Evolutionary conservation across 2,888 invertebrate genomes (phyloP).

Genomic region (Branchellion lobata): DNA sequence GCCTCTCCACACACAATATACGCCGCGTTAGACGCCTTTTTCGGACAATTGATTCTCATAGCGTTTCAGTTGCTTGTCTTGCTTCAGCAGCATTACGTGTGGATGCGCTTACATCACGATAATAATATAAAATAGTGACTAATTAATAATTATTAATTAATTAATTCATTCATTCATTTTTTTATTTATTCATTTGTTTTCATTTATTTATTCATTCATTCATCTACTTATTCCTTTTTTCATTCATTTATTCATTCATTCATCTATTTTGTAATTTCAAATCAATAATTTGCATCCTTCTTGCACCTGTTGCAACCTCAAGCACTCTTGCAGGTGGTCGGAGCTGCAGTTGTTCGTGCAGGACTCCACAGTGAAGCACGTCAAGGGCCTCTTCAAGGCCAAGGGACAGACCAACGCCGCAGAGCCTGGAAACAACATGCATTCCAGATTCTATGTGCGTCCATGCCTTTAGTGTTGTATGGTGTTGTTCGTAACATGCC

Average conservation of each 20-base stretch:
- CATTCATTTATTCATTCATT: too few species aligned
- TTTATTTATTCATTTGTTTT: too few species aligned
- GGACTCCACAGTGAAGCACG: conserved; percentile 74
- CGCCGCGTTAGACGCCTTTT: conserved; percentile 58
- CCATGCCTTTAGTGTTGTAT: too few species aligned
- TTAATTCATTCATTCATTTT: too few species aligned
- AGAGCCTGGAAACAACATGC: conserved; percentile 78
- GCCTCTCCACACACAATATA: conserved; percentile 47
- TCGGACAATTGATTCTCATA: background rate
- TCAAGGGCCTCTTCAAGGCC: conserved; percentile 74
- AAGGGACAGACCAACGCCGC: conserved; percentile 80
- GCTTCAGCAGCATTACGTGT: background rate
- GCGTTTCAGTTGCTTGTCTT: too few species aligned
- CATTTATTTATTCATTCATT: too few species aligned
- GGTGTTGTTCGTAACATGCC: conserved; percentile 1
- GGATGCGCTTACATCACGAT: background rate
- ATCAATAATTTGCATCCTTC: too few species aligned
- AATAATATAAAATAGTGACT: too few species aligned
- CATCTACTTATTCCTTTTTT: too few species aligned
- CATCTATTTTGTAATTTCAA: too few species aligned
- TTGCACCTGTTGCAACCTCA: too few species aligned
- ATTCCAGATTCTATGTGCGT: conserved; percentile 85
- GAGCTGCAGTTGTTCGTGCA: conserved; percentile 73
- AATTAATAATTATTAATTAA: too few species aligned
- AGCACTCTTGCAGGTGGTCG: conserved; percentile 64